A percentile compares a stretch with the other conserved stretches of the same genome.
Conservation (phyloP, 2,797 vertebrate species). For the Hyperoplus lanceolatus region DNA sequence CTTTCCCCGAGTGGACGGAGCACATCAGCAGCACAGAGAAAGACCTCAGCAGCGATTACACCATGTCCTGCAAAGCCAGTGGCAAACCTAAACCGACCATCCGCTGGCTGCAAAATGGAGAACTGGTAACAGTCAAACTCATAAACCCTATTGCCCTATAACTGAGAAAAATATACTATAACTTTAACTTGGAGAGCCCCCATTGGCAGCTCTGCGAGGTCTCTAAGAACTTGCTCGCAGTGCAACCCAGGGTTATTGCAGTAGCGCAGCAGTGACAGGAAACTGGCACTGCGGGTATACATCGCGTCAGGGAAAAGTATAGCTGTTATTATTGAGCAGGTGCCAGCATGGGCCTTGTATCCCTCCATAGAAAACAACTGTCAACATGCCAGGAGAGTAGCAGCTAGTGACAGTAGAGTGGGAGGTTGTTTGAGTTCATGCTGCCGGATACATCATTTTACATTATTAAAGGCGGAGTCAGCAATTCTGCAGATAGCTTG, state of each 20-base stretch:
- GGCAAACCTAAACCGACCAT: slow-evolving; percentile 93
- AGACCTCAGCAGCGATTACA: slow-evolving; percentile 91
- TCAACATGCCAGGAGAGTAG: slow-evolving; percentile 59
- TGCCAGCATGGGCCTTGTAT: slow-evolving; percentile 65
- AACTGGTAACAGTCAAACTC: slow-evolving; percentile 79
- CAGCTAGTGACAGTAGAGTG: slow-evolving; percentile 51
- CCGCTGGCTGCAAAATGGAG: slow-evolving; percentile 93
- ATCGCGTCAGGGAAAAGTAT: slow-evolving; percentile 56
- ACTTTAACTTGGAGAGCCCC: background rate
- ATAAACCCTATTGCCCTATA: slow-evolving; percentile 25
- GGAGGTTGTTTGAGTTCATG: slow-evolving; percentile 45
- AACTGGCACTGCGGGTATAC: slow-evolving; percentile 49
- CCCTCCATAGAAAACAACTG: slow-evolving; percentile 58
- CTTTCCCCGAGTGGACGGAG: slow-evolving; percentile 94
- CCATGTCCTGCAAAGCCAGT: slow-evolving; percentile 92
- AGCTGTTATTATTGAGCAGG: slow-evolving; percentile 69
- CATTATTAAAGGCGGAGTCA: slow-evolving; percentile 42
- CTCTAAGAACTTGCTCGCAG: slow-evolving; percentile 1
- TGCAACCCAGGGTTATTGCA: slow-evolving; percentile 41
- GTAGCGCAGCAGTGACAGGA: slow-evolving; percentile 61
- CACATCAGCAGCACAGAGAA: slow-evolving; percentile 92
- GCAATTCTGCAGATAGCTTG: slow-evolving; percentile 22
- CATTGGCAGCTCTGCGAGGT: background rate
- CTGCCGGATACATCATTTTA: slow-evolving; percentile 42
- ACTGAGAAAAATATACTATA: slow-evolving; percentile 1